These are phyloP conservation scores for Rhagonycha fulva DNA, from an alignment of 2,888 invertebrate species.

Conservation along the genomic window DNA sequence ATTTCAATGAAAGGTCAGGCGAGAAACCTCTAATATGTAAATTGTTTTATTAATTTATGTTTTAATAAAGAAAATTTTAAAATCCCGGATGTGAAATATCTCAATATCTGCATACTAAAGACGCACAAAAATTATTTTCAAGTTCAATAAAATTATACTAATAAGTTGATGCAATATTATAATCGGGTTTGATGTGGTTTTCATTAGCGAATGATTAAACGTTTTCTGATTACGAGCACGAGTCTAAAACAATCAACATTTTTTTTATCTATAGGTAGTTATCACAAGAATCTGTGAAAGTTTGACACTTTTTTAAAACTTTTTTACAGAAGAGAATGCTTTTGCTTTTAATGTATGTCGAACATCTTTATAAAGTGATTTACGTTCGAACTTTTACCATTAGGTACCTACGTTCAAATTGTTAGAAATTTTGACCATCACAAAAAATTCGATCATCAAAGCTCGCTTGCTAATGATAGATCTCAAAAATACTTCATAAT, in stretches of 20 bases:
- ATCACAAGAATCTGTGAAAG: neutral
- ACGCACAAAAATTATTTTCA: neutral
- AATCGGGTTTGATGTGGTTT: neutral
- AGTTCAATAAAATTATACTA: neutral
- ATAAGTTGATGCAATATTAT: no score
- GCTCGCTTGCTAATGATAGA: neutral
- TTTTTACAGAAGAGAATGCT: neutral
- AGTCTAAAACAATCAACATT: neutral
- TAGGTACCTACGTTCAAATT: neutral
- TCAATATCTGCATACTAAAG: neutral
- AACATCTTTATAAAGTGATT: conserved; percentile 13
- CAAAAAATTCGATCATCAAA: neutral
- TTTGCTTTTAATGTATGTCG: conserved; percentile 7
- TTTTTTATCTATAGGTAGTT: neutral
- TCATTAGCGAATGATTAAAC: no score
- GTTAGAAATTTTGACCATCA: neutral
- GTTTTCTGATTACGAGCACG: neutral
- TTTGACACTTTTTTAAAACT: neutral
- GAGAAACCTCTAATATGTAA: neutral
- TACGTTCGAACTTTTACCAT: neutral
- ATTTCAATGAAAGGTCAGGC: conserved; percentile 1
- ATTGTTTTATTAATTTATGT: neutral
- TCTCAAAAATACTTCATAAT: neutral
- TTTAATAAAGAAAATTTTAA: neutral
- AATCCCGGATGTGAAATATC: neutral